phyloP scores from a whole-genome alignment of 2,888 invertebrate genomes.

The Leptinotarsa peninsularis region DNA sequence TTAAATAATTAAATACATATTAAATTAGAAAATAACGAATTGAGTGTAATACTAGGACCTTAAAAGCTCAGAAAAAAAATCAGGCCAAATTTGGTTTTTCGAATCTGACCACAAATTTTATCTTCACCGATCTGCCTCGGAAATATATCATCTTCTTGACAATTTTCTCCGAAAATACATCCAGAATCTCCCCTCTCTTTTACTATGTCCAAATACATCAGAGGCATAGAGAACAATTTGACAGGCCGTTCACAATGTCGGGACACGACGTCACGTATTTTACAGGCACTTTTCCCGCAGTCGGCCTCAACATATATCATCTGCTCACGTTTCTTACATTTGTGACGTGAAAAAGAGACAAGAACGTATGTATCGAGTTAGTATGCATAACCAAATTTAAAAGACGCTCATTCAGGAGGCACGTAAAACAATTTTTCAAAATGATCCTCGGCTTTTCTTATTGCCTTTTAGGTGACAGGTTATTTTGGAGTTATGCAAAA shows the following conservation, averaged over 20 bases:
- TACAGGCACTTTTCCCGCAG: constrained; percentile 43
- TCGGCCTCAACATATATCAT: constrained; percentile 37
- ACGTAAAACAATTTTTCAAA: constrained; percentile 37
- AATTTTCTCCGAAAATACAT: not conserved
- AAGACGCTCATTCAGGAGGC: not conserved
- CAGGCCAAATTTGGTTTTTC: too few species aligned
- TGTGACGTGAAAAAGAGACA: constrained; percentile 36
- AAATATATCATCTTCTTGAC: too few species aligned
- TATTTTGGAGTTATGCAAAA: constrained; percentile 1
- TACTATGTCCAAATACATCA: not conserved
- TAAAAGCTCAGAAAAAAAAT: too few species aligned
- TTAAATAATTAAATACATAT: too few species aligned
- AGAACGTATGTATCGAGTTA: constrained; percentile 27
- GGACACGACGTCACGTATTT: constrained; percentile 44
- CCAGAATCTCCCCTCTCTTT: not conserved
- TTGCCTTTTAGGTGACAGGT: constrained; percentile 24
- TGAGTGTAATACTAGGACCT: too few species aligned
- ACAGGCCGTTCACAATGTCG: constrained; percentile 39
- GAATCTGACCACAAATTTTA: too few species aligned
- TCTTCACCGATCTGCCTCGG: too few species aligned
- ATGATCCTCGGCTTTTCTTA: constrained; percentile 32
- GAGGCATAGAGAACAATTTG: constrained; percentile 29
- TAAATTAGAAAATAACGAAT: too few species aligned
- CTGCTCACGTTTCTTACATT: constrained; percentile 41
- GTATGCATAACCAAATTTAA: constrained; percentile 38